phyloP scores from a whole-genome alignment of 2,888 invertebrate genomes.

The Ennomos quercinarius region DNA sequence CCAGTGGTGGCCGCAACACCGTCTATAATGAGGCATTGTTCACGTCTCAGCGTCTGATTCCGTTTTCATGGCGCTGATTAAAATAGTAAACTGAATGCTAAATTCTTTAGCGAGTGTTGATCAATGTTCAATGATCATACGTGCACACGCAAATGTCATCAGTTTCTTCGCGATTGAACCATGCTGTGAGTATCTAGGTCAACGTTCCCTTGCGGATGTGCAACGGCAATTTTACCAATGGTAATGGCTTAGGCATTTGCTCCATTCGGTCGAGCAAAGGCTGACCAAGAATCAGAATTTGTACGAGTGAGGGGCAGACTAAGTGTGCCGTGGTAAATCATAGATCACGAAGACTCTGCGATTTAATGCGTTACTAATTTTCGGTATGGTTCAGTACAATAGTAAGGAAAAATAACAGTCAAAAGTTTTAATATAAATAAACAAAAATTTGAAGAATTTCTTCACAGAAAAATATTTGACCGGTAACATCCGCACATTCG shows the following conservation, averaged over 20 bases:
- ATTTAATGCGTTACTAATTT: conserved; percentile 39
- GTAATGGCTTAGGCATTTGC: conserved; percentile 67
- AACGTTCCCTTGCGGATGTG: conserved; percentile 67
- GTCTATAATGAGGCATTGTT: conserved; percentile 80
- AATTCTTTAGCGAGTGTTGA: conserved; percentile 45
- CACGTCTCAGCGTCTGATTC: conserved; percentile 72
- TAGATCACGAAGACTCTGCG: conserved; percentile 61
- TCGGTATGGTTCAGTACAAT: conserved; percentile 32
- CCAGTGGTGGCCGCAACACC: conserved; percentile 68
- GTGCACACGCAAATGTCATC: conserved; percentile 39
- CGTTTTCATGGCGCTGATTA: conserved; percentile 65
- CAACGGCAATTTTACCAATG: conserved; percentile 60
- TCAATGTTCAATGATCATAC: conserved; percentile 26
- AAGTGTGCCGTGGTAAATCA: conserved; percentile 60
- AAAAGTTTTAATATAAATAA: conserved; percentile 9
- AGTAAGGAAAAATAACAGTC: neutral
- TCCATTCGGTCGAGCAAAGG: conserved; percentile 33
- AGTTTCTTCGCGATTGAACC: conserved; percentile 21
- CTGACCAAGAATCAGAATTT: conserved; percentile 57
- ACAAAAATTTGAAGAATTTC: conserved; percentile 10
- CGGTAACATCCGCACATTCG: conserved; percentile 40
- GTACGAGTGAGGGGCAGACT: conserved; percentile 53
- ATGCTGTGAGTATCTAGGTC: conserved; percentile 56
- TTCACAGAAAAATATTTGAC: conserved; percentile 39
- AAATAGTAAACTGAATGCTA: conserved; percentile 60